Base-by-base conservation (phyloP, 2,888 invertebrate genomes). In the Drosophila lacicola region DNA sequence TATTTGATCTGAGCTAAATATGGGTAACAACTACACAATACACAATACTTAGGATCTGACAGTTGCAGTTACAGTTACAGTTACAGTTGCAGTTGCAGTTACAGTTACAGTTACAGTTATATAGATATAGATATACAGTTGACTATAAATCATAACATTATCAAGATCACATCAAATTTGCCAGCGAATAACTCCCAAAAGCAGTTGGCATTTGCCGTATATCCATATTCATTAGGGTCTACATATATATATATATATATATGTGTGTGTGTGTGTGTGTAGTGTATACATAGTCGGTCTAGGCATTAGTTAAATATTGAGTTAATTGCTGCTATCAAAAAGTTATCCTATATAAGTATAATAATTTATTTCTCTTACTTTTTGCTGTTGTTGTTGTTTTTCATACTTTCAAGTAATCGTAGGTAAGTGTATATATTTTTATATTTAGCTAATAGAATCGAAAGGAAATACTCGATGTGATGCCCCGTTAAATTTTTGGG, bases 361-460 rank as follows among this genome's bases (percentile, higher is more conserved):
- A 63, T 50, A 37, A 66, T 58, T 34, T 36, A 44, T 55, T 29
- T 29, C 8, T 8, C 29, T 29, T 29, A 25, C 25, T 1, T 25
- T 25, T 25, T 25, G 17, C 17, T 25, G 1, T 25, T n/a, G n/a
- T n/a, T 25, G 17, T 47, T 54, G 36, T 34, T 14, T 44, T 29
- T 58, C 17, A 2, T 1, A 17, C 39, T 41, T 80, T 46, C 53
- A 69, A 64, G 37, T 57, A 50, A 41, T 84, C 60, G 68, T 64
- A 41, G 49, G 41, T 49, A 49, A 49, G 49, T 78, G 29, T 29
- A 29, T 29, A 21, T 21, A 17, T 17, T 0, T 21, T 17, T 37
- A 70, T 69, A 74, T 75, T 80, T 69, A 76, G 77, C 82, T 82
- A 88, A 70, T 71, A 49, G 67, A 88, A 64, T 74, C 69, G 65